Evolutionary conservation across 2,113 vertebrate genomes (phyloP), one percentile per base, ranked within the genome.

Genomic region (Nerophis ophidion): DNA sequence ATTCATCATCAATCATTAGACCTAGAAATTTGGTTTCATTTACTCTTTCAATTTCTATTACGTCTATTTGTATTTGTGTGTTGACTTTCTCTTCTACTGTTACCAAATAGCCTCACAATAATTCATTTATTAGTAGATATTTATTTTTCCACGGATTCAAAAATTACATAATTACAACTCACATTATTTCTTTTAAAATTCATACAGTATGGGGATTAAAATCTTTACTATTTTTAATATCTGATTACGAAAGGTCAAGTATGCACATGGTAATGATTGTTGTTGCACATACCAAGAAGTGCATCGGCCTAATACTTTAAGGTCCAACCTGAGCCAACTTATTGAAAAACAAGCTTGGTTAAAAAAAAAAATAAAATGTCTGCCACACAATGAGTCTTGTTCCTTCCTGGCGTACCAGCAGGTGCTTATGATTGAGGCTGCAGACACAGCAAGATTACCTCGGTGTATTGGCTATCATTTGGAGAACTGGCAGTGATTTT

Each of bases 401-500:
- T 55, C 11, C 36, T 75, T 63, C 51, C 54, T 63, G 65, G 75
- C 63, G 16, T 51, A 60, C 54, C 63, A 75, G 64, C 33, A 64
- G 65, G 50, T 59, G 40, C 57, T 61, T 49, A 65, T 84, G 70
- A 71, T 53, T 72, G 56, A 66, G 62, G 68, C 59, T 12, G 51
- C 71, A 83, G 65, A 75, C 50, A 66, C 44, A 77, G 69, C 63
- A 79, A 80, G 76, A 80, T 75, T 69, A 74, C 76, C 74, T 76
- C 51, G 38, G 71, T 73, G 74, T 69, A 82, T 75, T 81, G 66
- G 66, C 79, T 70, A 81, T 87, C 68, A 79, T 84, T 79, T 81
- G 65, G 67, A 76, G 72, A 78, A 75, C 68, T 45, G 59, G 65
- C 75, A 71, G 69, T 67, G 72, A 77, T 86, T 88, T 87, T 86